A percentile compares a stretch with the other conserved stretches of the same genome.
Conservation (phyloP, 2,113 vertebrate genomes). For the Acinonyx jubatus region DNA sequence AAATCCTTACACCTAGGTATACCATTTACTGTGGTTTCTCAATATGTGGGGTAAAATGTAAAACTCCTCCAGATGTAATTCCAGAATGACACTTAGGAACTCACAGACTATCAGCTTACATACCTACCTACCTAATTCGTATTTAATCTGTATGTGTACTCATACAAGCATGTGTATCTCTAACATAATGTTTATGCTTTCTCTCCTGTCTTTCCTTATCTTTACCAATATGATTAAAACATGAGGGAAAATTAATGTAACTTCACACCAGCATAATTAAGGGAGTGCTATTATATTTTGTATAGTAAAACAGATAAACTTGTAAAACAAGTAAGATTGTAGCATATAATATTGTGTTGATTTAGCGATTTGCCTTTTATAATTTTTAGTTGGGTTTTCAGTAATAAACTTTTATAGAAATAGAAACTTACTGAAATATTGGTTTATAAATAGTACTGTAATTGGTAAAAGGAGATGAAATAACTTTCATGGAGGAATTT, state of each 20-base stretch:
- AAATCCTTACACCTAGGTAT: not conserved
- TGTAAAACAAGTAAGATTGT: not conserved
- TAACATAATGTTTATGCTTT: not conserved
- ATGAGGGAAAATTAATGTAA: not conserved
- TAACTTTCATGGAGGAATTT: not conserved
- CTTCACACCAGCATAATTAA: not conserved
- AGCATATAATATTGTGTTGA: not conserved
- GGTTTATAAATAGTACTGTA: not conserved
- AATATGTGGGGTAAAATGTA: not conserved
- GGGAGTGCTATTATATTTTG: not conserved
- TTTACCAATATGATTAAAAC: not conserved
- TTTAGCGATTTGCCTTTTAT: not conserved
- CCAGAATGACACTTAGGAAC: not conserved
- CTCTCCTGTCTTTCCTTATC: not conserved
- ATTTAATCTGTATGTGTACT: not conserved
- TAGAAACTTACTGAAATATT: not conserved
- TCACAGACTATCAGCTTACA: not conserved
- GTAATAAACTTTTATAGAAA: not conserved
- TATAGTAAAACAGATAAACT: not conserved
- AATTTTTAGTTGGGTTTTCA: not conserved
- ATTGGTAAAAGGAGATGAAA: conserved; percentile 46
- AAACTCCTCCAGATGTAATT: not conserved
- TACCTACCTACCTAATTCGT: not conserved
- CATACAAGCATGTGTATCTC: not conserved
- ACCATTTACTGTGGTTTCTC: not conserved